Percentiles rank a stretch among this genome's conserved stretches.
phyloP scores from a whole-genome alignment of 2,888 invertebrate genomes.

The Machimus rusticus region DNA sequence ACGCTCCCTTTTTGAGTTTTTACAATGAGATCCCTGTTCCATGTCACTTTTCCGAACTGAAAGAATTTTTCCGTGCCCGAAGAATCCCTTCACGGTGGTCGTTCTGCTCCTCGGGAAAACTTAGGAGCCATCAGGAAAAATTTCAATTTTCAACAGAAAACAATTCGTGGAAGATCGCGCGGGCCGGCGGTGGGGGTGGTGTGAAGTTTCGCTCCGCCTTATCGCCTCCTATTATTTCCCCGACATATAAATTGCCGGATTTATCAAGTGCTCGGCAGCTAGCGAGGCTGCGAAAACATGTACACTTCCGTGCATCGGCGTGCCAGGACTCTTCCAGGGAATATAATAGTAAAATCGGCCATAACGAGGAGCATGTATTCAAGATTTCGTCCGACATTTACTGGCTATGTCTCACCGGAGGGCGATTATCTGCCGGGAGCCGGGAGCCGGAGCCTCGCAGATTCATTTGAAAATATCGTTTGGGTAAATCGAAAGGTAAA shows the following conservation, averaged over 20 bases:
- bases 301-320: neutral
- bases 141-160: neutral
- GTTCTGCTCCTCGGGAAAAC: neutral
- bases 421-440: slow-evolving; percentile 4
- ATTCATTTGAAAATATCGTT: slow-evolving; percentile 32
- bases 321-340: neutral
- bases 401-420: slow-evolving; percentile 34
- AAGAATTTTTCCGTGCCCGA: neutral
- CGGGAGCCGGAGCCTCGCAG: neutral
- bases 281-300: slow-evolving; percentile 19
- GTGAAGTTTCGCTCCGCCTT: neutral
- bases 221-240: slow-evolving; percentile 1
- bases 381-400: slow-evolving; percentile 33
- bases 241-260: slow-evolving; percentile 29
- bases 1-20: neutral
- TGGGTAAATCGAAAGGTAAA: slow-evolving; percentile 35
- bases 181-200: neutral
- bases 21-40: neutral
- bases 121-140: neutral
- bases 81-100: neutral
- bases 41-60: neutral
- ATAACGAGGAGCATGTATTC: slow-evolving; percentile 29
- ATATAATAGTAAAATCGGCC: slow-evolving; percentile 32
- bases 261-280: slow-evolving; percentile 14
- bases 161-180: neutral